Conservation (phyloP, 1,140 invertebrate species). For the Leptonema lineaticorne region DNA sequence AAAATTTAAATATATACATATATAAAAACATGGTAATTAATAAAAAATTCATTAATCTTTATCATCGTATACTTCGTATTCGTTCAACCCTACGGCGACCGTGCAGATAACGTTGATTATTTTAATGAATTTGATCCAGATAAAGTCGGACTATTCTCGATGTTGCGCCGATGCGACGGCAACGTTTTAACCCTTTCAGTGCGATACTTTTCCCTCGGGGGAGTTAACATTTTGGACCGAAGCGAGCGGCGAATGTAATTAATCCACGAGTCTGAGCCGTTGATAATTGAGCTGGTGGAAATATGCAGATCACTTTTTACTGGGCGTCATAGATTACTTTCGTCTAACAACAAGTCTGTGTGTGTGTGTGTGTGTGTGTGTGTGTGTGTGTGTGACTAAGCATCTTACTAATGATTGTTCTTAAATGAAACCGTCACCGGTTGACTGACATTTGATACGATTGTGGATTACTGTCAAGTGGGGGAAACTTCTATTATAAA, state of each 20-base stretch:
- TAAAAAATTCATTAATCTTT: conserved; percentile 34
- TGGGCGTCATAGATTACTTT: conserved; percentile 3
- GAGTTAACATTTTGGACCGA: no score
- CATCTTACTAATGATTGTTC: background rate
- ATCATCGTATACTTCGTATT: conserved; percentile 3
- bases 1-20: background rate
- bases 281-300: conserved; percentile 33
- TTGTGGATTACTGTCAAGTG: background rate
- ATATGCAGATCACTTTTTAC: conserved; percentile 27
- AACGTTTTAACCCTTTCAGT: conserved; percentile 21
- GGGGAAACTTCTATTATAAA: background rate
- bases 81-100: background rate
- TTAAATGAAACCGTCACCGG: background rate
- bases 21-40: conserved; percentile 21
- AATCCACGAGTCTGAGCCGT: conserved; percentile 30
- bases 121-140: conserved; percentile 38
- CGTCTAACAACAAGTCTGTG: no score
- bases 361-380: no score
- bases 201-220: conserved; percentile 7
- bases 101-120: conserved; percentile 32
- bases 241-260: conserved; percentile 36
- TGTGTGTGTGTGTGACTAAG: background rate
- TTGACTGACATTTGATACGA: background rate
- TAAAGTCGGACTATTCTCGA: conserved; percentile 30
- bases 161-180: background rate